These are phyloP conservation scores for Hippasteria phrygiana DNA, from an alignment of 53 echinoderm and acorn worm genomes.

Conservation along the genomic window DNA sequence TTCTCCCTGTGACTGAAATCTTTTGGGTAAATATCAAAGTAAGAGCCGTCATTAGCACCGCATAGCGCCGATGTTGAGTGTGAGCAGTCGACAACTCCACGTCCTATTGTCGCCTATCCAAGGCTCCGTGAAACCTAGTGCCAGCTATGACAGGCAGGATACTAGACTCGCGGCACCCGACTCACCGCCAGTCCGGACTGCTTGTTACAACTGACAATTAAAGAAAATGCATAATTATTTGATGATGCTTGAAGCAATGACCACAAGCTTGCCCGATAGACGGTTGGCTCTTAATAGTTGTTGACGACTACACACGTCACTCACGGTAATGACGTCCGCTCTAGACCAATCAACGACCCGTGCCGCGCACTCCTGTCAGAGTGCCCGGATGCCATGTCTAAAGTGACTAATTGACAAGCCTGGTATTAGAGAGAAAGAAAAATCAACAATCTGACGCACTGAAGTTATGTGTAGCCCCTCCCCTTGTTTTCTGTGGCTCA, in stretches of 20 bases:
- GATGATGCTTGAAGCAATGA: neutral
- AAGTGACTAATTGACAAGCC: slow-evolving; percentile 58
- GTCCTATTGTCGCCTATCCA: neutral
- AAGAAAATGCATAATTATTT: neutral
- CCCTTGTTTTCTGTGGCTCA: slow-evolving; percentile 9
- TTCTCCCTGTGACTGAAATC: too few relatives aligned
- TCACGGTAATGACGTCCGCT: slow-evolving; percentile 48
- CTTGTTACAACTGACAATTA: neutral
- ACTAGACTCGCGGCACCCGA: neutral
- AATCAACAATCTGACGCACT: neutral
- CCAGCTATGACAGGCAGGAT: neutral
- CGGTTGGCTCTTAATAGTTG: neutral
- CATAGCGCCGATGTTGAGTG: too few relatives aligned
- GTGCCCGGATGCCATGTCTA: slow-evolving; percentile 58
- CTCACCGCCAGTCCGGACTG: neutral
- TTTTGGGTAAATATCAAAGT: neutral
- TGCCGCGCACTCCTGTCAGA: neutral
- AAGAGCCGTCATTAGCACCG: neutral
- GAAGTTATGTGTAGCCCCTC: slow-evolving; percentile 46
- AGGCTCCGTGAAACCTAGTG: neutral
- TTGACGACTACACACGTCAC: neutral
- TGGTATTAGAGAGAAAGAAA: slow-evolving; percentile 20
- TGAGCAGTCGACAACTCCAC: neutral
- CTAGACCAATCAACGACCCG: slow-evolving; percentile 40
- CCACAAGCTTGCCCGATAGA: neutral